Evolutionary conservation across 2,113 vertebrate genomes (phyloP).

Genomic region (Callipepla squamata): DNA sequence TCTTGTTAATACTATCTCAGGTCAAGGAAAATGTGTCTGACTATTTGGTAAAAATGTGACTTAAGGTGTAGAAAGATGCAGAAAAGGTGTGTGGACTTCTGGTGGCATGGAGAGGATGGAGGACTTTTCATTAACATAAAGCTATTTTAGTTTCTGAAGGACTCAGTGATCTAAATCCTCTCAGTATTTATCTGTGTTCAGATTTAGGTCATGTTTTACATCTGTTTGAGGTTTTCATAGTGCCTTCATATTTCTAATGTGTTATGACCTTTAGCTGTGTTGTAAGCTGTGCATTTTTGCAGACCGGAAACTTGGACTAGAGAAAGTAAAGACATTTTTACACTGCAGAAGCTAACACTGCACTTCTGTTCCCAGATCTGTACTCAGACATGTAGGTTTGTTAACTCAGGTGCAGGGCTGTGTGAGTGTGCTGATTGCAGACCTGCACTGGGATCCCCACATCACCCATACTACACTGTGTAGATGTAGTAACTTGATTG

Average conservation of each 20-base stretch:
- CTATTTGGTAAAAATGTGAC: background rate
- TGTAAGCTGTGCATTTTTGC: background rate
- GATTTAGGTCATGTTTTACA: conserved; percentile 6
- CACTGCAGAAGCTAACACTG: fast-evolving
- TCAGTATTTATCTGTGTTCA: background rate
- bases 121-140: conserved; percentile 56
- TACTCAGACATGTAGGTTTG: fast-evolving
- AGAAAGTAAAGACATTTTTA: background rate
- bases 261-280: background rate
- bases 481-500: background rate
- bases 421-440: background rate
- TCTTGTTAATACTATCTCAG: background rate
- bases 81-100: background rate
- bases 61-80: background rate
- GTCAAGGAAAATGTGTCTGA: background rate
- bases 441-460: background rate
- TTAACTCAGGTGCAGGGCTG: background rate
- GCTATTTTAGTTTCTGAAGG: conserved; percentile 31
- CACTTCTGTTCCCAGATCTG: background rate
- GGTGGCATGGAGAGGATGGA: background rate
- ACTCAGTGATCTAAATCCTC: conserved; percentile 41
- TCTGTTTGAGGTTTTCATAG: background rate
- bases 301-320: background rate
- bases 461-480: fast-evolving
- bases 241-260: background rate